A percentile compares a stretch with the other conserved stretches of the same genome.
Evolutionary conservation across 2,113 vertebrate species (phyloP).

Genomic region (Galeopterus variegatus): DNA sequence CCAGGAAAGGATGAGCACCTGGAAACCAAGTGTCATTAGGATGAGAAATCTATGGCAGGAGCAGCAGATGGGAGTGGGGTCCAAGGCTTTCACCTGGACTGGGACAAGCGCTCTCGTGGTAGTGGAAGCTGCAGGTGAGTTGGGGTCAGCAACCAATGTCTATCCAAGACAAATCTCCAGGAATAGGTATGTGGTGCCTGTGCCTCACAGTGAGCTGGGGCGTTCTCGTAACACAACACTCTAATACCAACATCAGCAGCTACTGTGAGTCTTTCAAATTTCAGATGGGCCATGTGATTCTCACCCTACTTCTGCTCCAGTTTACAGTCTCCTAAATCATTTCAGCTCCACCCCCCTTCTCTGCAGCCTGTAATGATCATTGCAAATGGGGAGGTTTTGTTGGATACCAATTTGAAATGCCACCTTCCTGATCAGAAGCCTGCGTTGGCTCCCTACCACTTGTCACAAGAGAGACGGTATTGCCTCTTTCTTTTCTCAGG

Average conservation of each 20-base stretch:
- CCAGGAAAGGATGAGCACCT: background rate
- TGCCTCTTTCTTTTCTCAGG: background rate
- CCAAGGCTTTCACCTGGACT: background rate
- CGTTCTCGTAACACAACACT: accelerated
- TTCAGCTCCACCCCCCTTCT: background rate
- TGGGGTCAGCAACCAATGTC: background rate
- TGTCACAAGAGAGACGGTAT: background rate
- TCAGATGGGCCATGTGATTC: background rate
- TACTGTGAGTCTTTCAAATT: background rate
- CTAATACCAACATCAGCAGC: too few species aligned
- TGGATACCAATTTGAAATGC: background rate
- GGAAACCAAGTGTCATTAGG: background rate
- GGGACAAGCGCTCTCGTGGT: accelerated
- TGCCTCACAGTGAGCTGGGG: background rate
- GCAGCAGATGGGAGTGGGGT: too few species aligned
- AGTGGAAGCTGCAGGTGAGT: background rate
- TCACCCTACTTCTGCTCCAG: too few species aligned
- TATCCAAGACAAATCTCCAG: background rate
- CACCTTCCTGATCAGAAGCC: background rate
- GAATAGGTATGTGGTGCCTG: too few species aligned
- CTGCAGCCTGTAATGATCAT: background rate
- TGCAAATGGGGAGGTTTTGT: background rate
- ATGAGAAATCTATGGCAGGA: too few species aligned
- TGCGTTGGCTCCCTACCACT: background rate
- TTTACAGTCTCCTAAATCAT: background rate